Evolutionary conservation across 1,140 invertebrate species (phyloP).

Genomic region (Heliothis virescens): DNA sequence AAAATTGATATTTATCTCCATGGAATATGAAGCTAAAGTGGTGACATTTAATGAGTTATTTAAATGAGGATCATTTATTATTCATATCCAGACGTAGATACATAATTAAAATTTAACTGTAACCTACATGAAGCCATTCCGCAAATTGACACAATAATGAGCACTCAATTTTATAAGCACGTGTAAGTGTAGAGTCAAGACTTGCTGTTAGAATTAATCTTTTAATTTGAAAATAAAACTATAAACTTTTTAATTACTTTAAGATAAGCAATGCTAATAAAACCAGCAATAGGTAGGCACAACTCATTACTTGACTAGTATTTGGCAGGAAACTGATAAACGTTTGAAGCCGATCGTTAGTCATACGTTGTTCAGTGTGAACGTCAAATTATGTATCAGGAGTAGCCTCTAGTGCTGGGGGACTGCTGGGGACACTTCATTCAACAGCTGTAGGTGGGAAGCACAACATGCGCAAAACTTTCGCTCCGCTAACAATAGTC

Average conservation of each 20-base stretch:
- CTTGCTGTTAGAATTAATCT: not conserved
- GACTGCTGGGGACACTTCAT: slow-evolving; percentile 14
- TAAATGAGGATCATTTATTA: slow-evolving; percentile 22
- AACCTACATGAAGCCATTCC: not conserved
- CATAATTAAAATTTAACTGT: slow-evolving; percentile 19
- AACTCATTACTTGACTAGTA: not conserved
- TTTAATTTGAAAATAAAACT: not conserved
- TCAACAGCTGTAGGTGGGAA: slow-evolving; percentile 4
- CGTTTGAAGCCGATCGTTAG: slow-evolving; percentile 13
- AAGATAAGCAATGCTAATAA: not conserved
- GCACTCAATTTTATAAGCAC: not conserved
- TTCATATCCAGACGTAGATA: not conserved
- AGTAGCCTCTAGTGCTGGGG: not conserved
- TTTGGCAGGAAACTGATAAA: slow-evolving; percentile 26
- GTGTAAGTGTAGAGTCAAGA: slow-evolving; percentile 1
- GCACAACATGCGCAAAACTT: not conserved
- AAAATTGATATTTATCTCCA: slow-evolving; percentile 26
- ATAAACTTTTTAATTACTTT: not conserved
- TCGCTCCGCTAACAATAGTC: slow-evolving; percentile 19
- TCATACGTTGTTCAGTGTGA: slow-evolving; percentile 26
- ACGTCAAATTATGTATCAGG: slow-evolving; percentile 31
- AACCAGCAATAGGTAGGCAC: not conserved
- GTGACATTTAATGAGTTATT: slow-evolving; percentile 31
- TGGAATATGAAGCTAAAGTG: slow-evolving; percentile 17
- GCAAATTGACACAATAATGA: slow-evolving; percentile 1